Evolutionary conservation across 2,888 invertebrate genomes (phyloP).

Genomic region (Odontothrips loti): DNA sequence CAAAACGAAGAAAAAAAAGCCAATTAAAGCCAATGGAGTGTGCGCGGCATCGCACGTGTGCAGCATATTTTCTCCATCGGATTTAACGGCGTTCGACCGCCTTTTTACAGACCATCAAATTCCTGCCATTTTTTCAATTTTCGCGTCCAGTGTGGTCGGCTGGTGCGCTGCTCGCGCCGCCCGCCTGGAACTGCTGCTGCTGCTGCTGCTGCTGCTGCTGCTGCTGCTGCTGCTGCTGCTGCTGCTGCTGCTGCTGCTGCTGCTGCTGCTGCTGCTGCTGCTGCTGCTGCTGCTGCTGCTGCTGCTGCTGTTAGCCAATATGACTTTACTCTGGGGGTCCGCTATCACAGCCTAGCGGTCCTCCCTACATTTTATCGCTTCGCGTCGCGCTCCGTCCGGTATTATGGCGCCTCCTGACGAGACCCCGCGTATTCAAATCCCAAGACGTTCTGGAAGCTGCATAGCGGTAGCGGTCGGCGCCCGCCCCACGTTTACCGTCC

Average conservation of each 20-base stretch:
- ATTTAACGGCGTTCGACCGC: slow-evolving; percentile 15
- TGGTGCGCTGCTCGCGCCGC: no score
- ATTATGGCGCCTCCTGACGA: background rate
- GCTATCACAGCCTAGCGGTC: background rate
- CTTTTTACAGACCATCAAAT: slow-evolving; percentile 25
- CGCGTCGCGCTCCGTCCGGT: background rate
- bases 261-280: no score
- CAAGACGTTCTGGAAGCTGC: no score
- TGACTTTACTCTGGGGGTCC: background rate
- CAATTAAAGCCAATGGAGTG: slow-evolving; percentile 19
- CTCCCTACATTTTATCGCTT: background rate
- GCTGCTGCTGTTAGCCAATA: no score
- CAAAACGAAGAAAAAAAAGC: slow-evolving; percentile 1
- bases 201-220: no score
- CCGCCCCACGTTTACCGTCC: no score
- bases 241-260: no score
- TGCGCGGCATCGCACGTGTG: background rate
- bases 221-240: no score
- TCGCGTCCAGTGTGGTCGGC: background rate
- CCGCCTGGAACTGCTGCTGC: no score
- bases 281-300: no score
- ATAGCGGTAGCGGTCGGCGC: no score
- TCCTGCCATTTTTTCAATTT: slow-evolving; percentile 13
- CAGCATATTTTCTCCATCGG: background rate
- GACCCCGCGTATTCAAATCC: background rate